Percentiles rank a stretch among this genome's conserved stretches.
Evolutionary conservation across 2,888 invertebrate genomes (phyloP).

Genomic region (Antheraea yamamai): DNA sequence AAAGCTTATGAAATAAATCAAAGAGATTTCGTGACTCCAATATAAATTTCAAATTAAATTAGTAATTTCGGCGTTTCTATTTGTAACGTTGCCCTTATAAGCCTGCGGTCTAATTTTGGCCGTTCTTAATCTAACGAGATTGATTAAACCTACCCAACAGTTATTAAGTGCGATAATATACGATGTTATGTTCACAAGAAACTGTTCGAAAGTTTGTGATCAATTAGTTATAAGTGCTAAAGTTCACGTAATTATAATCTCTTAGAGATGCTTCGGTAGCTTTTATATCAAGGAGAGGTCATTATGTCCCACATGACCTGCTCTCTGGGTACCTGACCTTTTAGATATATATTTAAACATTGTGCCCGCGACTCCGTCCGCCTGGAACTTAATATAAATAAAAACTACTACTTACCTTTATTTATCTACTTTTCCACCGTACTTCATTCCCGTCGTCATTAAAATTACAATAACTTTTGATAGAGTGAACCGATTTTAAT

Average conservation of each 20-base stretch:
- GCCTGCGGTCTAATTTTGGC: slow-evolving; percentile 3
- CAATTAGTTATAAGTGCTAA: neutral
- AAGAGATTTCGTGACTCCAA: slow-evolving; percentile 9
- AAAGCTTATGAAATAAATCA: slow-evolving; percentile 5
- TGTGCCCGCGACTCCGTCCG: too few relatives aligned
- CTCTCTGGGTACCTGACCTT: neutral
- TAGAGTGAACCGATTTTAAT: too few relatives aligned
- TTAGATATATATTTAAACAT: neutral
- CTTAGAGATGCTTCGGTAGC: slow-evolving; percentile 19
- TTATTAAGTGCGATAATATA: neutral
- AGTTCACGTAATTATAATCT: slow-evolving; percentile 10
- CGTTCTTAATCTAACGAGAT: slow-evolving; percentile 6
- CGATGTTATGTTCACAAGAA: neutral
- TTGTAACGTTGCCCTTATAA: slow-evolving; percentile 8
- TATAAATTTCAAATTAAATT: slow-evolving; percentile 8
- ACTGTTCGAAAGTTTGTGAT: neutral
- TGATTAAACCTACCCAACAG: slow-evolving; percentile 10
- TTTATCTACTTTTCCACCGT: too few relatives aligned
- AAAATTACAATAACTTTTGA: too few relatives aligned
- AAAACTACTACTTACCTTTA: too few relatives aligned
- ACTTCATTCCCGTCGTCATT: too few relatives aligned
- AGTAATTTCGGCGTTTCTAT: slow-evolving; percentile 7
- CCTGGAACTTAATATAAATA: too few relatives aligned
- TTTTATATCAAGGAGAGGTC: neutral
- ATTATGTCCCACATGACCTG: neutral